phyloP scores from a whole-genome alignment of 2,797 vertebrate species.

The Enteromius paludinosus region DNA sequence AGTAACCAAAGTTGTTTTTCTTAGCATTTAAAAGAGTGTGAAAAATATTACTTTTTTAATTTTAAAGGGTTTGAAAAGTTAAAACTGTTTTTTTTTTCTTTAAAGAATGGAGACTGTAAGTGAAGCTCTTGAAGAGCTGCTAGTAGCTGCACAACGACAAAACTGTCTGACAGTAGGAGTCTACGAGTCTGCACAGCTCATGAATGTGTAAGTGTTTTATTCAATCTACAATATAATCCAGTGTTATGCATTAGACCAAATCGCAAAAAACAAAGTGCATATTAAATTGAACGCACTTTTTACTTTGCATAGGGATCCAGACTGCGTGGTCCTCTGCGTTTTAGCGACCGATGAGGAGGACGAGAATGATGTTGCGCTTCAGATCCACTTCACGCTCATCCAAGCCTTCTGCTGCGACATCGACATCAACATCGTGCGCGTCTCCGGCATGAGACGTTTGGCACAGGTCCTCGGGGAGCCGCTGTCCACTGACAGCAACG shows the following conservation, averaged over 20 bases:
- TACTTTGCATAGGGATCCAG: constrained; percentile 83
- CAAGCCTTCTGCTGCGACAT: constrained; percentile 92
- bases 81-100: constrained; percentile 25
- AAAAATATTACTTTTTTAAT: not conserved
- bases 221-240: not conserved
- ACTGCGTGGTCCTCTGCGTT: constrained; percentile 90
- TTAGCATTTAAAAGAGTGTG: not conserved
- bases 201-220: constrained; percentile 83
- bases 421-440: constrained; percentile 87
- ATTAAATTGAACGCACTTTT: not conserved
- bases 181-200: constrained; percentile 89
- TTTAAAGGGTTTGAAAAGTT: constrained; percentile 10
- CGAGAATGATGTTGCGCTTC: constrained; percentile 85
- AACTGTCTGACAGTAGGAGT: constrained; percentile 87
- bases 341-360: constrained; percentile 85
- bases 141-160: constrained; percentile 85
- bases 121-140: constrained; percentile 86
- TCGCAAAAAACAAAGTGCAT: not conserved
- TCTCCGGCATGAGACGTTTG: constrained; percentile 85
- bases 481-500: constrained; percentile 62
- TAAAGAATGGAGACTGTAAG: constrained; percentile 85
- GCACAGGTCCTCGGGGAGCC: constrained; percentile 79
- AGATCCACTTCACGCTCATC: constrained; percentile 95
- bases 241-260: not conserved
- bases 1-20: constrained; percentile 58